A percentile compares a stretch with the other conserved stretches of the same genome.
These are phyloP conservation scores for Zaprionus obscuricornis DNA, from an alignment of 2,888 invertebrate genomes.

Conservation along the genomic window DNA sequence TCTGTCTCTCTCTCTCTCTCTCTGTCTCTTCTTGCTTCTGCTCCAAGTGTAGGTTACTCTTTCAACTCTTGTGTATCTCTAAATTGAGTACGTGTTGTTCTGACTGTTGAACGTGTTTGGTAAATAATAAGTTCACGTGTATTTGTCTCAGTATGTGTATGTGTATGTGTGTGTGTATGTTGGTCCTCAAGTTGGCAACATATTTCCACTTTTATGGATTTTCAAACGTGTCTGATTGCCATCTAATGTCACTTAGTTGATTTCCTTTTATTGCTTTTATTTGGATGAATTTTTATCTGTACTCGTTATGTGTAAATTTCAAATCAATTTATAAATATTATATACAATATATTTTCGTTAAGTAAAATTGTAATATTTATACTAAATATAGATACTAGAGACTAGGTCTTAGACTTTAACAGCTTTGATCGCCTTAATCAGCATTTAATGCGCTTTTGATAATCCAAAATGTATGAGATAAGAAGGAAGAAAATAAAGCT, in stretches of 20 bases:
- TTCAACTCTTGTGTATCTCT: slow-evolving; percentile 43
- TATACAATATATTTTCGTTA: no score
- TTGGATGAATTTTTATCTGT: slow-evolving; percentile 29
- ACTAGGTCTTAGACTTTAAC: no score
- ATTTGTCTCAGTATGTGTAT: background rate
- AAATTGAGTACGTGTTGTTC: slow-evolving; percentile 77
- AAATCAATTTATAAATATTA: slow-evolving; percentile 38
- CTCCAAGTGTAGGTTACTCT: background rate
- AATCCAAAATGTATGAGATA: no score
- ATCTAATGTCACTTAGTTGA: slow-evolving; percentile 64
- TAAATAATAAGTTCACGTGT: slow-evolving; percentile 66
- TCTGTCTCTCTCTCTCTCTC: background rate
- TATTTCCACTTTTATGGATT: slow-evolving; percentile 74
- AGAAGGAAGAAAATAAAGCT: no score
- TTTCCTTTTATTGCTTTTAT: slow-evolving; percentile 63
- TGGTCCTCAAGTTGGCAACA: slow-evolving; percentile 55
- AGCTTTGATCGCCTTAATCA: no score
- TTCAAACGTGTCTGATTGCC: slow-evolving; percentile 73
- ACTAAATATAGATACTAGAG: no score
- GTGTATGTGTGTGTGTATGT: slow-evolving; percentile 5
- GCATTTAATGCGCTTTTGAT: no score
- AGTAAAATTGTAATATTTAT: no score
- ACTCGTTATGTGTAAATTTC: slow-evolving; percentile 24
- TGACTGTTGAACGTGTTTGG: slow-evolving; percentile 69
- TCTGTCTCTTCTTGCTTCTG: background rate